Conservation (phyloP, 1,140 invertebrate species). For the Ceratina calcarata region DNA sequence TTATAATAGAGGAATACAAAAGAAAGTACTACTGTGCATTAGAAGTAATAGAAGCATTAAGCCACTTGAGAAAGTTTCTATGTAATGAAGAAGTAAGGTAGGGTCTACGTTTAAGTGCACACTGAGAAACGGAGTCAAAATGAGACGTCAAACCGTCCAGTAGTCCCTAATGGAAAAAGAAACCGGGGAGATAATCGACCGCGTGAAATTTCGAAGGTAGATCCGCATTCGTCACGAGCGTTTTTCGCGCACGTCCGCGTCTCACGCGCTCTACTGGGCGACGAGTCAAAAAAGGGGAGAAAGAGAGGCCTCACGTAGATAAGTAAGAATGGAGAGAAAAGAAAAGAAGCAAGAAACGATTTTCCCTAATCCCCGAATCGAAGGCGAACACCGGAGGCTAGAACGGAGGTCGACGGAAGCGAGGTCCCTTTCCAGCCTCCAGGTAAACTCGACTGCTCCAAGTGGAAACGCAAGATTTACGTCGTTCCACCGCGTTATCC, state of each 20-base stretch:
- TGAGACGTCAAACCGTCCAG: slow-evolving; percentile 53
- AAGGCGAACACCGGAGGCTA: slow-evolving; percentile 27
- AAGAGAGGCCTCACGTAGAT: slow-evolving; percentile 4
- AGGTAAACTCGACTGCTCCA: too few species aligned
- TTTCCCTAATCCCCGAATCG: slow-evolving; percentile 57
- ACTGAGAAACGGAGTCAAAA: slow-evolving; percentile 31
- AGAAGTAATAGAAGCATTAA: too few species aligned
- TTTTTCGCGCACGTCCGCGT: slow-evolving; percentile 33
- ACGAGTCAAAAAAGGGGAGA: background rate
- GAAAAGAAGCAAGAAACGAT: slow-evolving; percentile 43
- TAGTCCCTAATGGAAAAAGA: slow-evolving; percentile 15
- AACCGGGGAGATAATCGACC: slow-evolving; percentile 62
- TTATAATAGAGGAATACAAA: too few species aligned
- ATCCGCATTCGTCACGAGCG: slow-evolving; percentile 67
- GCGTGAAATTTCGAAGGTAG: slow-evolving; percentile 58
- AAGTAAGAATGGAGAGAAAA: slow-evolving; percentile 32
- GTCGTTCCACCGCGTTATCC: slow-evolving; percentile 68
- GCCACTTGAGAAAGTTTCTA: too few species aligned
- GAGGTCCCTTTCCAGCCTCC: slow-evolving; percentile 24
- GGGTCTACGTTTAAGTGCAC: too few species aligned
- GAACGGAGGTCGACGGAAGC: slow-evolving; percentile 63
- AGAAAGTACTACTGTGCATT: too few species aligned
- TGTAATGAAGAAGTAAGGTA: too few species aligned
- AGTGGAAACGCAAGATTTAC: slow-evolving; percentile 66
- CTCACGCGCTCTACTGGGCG: background rate